Evolutionary conservation across 30 jellyfish, hydroid and myxozoan genomes (phyloP).

Genomic region (Clytia hemisphaerica): DNA sequence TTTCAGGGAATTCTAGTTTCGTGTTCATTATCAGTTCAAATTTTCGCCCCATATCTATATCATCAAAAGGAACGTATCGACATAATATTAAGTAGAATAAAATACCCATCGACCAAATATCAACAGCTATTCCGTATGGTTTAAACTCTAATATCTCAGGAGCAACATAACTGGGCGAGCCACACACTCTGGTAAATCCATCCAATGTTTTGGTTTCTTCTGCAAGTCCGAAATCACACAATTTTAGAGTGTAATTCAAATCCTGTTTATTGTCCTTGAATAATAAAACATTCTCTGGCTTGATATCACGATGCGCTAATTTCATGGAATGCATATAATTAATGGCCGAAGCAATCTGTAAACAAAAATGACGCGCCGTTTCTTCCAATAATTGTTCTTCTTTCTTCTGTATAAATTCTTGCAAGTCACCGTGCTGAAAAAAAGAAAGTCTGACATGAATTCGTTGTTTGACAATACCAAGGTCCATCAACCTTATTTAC

Average conservation of each 20-base stretch:
- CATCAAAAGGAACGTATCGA: conserved; percentile 62
- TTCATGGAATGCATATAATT: conserved; percentile 40
- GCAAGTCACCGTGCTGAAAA: conserved; percentile 66
- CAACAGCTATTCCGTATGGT: conserved; percentile 71
- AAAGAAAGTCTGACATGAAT: neutral
- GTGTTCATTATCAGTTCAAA: conserved; percentile 38
- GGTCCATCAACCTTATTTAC: neutral
- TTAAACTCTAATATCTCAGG: conserved; percentile 64
- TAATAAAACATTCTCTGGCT: conserved; percentile 63
- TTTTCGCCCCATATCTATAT: conserved; percentile 6
- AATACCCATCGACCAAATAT: conserved; percentile 79
- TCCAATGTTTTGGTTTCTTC: conserved; percentile 18
- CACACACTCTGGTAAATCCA: conserved; percentile 56
- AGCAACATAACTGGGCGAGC: conserved; percentile 87
- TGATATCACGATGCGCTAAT: conserved; percentile 72
- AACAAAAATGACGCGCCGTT: conserved; percentile 17
- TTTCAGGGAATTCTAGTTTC: conserved; percentile 42
- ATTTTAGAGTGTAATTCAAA: conserved; percentile 18
- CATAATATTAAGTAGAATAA: conserved; percentile 40
- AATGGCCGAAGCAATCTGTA: conserved; percentile 44
- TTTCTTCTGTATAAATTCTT: conserved; percentile 40
- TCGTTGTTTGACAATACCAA: neutral
- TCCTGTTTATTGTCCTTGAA: conserved; percentile 10
- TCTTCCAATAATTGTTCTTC: conserved; percentile 24
- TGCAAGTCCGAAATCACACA: conserved; percentile 83